Base-by-base conservation (phyloP, 2,888 invertebrate species). In the Neuroscelio doddi region DNA sequence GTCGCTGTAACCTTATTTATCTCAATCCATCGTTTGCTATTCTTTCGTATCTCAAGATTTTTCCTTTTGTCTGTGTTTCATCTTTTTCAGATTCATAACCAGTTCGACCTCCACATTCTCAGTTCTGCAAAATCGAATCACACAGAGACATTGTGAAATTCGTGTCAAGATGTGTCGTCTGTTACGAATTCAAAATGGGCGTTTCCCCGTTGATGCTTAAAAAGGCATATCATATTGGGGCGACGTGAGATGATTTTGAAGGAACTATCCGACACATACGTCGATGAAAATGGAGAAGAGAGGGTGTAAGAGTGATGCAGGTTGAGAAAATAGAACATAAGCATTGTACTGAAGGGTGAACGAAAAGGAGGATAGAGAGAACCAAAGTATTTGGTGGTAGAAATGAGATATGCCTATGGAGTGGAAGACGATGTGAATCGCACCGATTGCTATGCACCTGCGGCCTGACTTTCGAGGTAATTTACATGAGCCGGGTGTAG, bases 161-260 rank as follows among this genome's bases (percentile, higher is more conserved):
- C 32, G 42, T 14, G 41, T 29, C 27, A 30, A 27, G 15, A 2
- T 15, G 12, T 10, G 42, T 29, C 41, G 42, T 34, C 36, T 58
- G 51, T 46, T 51, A 24, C 51, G 51, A 51, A 51, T 51, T 58
- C 46, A 32, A 39, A 44, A 34, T 45, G 36, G 38, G 14, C 38
- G 17, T 27, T 38, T 46, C 21, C 36, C 17, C 16, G 34, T 42
- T 52, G 52, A 52, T 51, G 46, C 41, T 59, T 41, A 47, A 52
- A 52, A 68, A 73, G 70, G 69, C 72, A 70, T 70, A 74, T 76
- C 73, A 71, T 72, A 73, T 69, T 59, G 66, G 49, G 65, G 58
- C 61, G 56, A 75, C 75, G 76, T 77, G 77, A 75, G 72, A 62
- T 50, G 74, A 51, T 73, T 50, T 44, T 32, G 49, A 36, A 41